A percentile compares a stretch with the other conserved stretches of the same genome.
Conservation (phyloP, 2,113 vertebrate genomes). For the Triplophysa tibetana region DNA sequence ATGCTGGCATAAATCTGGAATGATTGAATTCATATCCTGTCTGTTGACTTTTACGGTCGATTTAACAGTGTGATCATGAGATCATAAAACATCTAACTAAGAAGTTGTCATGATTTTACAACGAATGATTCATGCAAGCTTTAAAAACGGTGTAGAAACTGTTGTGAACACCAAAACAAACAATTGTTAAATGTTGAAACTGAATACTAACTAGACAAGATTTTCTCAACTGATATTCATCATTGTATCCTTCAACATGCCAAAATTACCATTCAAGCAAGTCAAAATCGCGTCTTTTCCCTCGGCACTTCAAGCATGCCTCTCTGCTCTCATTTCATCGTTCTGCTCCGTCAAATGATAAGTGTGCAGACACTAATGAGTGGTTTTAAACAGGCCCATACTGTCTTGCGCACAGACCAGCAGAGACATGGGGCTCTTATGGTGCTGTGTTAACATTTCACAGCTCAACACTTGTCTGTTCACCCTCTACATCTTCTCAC, state of each 20-base stretch:
- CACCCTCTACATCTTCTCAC: constrained; percentile 25
- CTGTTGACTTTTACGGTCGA: constrained; percentile 11
- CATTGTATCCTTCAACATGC: neutral
- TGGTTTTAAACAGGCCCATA: constrained; percentile 42
- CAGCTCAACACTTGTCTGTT: constrained; percentile 35
- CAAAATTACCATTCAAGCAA: neutral
- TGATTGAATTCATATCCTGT: neutral
- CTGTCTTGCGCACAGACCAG: constrained; percentile 41
- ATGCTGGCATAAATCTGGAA: neutral
- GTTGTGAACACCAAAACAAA: neutral
- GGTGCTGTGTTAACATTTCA: constrained; percentile 31
- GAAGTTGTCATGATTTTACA: too few species aligned
- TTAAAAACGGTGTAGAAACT: too few species aligned
- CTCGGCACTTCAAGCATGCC: constrained; percentile 46
- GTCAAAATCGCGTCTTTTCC: neutral
- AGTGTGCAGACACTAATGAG: constrained; percentile 52
- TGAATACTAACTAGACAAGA: neutral
- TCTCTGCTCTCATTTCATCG: constrained; percentile 49
- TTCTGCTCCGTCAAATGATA: constrained; percentile 51
- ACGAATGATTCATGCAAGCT: too few species aligned
- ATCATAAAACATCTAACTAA: too few species aligned
- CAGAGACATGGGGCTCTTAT: constrained; percentile 37
- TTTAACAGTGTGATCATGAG: neutral
- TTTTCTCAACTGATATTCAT: neutral
- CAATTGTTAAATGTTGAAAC: neutral